phyloP scores from a whole-genome alignment of 2,888 invertebrate species.

The Schizaphis graminum region DNA sequence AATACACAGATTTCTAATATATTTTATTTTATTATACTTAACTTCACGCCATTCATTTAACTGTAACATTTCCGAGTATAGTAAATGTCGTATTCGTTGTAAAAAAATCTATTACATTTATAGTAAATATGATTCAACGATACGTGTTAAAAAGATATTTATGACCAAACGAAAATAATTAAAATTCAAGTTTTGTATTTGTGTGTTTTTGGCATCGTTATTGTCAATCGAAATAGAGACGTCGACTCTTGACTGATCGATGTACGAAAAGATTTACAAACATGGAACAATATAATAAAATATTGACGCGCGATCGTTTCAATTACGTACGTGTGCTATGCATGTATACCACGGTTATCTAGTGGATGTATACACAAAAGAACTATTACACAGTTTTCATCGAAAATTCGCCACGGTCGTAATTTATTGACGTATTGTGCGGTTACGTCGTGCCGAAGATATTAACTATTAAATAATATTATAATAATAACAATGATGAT shows the following conservation, averaged over 20 bases:
- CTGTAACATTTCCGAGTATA: neutral
- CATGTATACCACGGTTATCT: neutral
- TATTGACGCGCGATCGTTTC: slow-evolving; percentile 24
- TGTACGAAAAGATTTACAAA: neutral
- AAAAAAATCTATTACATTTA: neutral
- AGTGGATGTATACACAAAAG: slow-evolving; percentile 11
- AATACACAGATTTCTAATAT: neutral
- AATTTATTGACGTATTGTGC: neutral
- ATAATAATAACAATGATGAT: slow-evolving; percentile 3
- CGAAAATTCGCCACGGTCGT: slow-evolving; percentile 27
- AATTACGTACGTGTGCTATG: neutral
- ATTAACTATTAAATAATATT: neutral
- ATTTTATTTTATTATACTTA: too few relatives aligned
- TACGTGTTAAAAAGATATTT: neutral
- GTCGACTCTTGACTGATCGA: slow-evolving; percentile 14
- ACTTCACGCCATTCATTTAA: too few relatives aligned
- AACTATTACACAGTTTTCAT: slow-evolving; percentile 51
- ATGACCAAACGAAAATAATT: neutral
- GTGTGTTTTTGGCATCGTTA: neutral
- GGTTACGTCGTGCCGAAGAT: neutral
- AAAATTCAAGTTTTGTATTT: neutral
- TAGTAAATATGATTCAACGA: neutral
- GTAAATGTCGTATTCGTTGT: neutral
- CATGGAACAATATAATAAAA: neutral
- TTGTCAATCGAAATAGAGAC: slow-evolving; percentile 16